These are phyloP conservation scores for Polypedilum pembai DNA, from an alignment of 1,140 invertebrate genomes.

Conservation along the genomic window DNA sequence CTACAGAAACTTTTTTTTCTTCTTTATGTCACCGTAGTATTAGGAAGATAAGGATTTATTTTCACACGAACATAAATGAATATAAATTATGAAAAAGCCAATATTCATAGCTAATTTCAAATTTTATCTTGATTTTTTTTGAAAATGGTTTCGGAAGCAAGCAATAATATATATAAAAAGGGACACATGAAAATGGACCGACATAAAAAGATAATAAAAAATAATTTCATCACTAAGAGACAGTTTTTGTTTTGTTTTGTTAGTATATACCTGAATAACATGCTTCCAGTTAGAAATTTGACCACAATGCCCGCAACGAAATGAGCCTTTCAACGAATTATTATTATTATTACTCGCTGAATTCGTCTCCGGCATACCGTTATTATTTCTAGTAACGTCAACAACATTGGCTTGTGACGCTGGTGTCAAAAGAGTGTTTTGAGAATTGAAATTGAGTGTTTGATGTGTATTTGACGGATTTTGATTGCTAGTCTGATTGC, in stretches of 20 bases:
- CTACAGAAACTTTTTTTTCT: too few species aligned
- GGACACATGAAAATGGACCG: too few species aligned
- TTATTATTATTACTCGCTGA: constrained; percentile 1
- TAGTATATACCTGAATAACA: constrained; percentile 61
- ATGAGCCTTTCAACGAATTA: constrained; percentile 39
- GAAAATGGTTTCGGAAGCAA: too few species aligned
- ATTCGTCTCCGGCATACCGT: constrained; percentile 26
- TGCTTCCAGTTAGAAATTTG: constrained; percentile 72
- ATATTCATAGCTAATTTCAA: too few species aligned
- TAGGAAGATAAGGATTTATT: too few species aligned
- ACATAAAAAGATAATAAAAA: too few species aligned
- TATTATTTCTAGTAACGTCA: constrained; percentile 23
- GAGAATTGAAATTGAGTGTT: constrained; percentile 23
- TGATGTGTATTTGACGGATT: constrained; percentile 20
- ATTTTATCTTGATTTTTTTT: too few species aligned
- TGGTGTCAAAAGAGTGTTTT: not conserved
- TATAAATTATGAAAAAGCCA: too few species aligned
- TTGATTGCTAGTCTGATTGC: constrained; percentile 9
- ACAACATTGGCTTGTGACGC: not conserved
- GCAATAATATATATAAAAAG: too few species aligned
- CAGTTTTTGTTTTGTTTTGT: constrained; percentile 28
- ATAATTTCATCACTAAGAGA: not conserved
- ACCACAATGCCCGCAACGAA: constrained; percentile 65
- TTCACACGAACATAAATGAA: too few species aligned
- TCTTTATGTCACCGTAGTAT: too few species aligned